phyloP scores from a whole-genome alignment of 1,140 invertebrate genomes.

The Bombus waltoni region DNA sequence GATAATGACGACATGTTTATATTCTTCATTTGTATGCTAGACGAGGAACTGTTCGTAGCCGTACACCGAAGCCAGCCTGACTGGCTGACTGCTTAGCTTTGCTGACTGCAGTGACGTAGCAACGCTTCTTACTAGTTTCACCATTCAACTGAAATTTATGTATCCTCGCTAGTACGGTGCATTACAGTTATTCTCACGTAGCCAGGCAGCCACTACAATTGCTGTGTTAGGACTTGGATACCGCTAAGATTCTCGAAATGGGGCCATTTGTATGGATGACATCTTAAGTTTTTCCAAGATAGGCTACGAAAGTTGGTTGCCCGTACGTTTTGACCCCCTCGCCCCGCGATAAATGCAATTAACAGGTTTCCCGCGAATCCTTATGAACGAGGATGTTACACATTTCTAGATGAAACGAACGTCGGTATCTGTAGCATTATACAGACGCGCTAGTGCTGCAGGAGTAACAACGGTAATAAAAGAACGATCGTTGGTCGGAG shows the following conservation, averaged over 20 bases:
- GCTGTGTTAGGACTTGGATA: slow-evolving; percentile 51
- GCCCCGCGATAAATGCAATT: neutral
- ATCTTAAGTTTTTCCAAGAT: slow-evolving; percentile 31
- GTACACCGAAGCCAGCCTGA: slow-evolving; percentile 58
- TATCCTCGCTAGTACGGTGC: slow-evolving; percentile 55
- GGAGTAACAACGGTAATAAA: neutral
- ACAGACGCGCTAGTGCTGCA: neutral
- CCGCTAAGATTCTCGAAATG: slow-evolving; percentile 59
- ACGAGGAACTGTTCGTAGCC: slow-evolving; percentile 68
- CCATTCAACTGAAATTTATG: slow-evolving; percentile 65
- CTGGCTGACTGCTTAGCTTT: slow-evolving; percentile 54
- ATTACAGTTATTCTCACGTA: slow-evolving; percentile 67
- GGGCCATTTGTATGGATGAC: slow-evolving; percentile 50
- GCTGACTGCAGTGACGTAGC: slow-evolving; percentile 65
- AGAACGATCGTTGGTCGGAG: neutral
- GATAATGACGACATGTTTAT: slow-evolving; percentile 81
- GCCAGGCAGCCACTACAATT: slow-evolving; percentile 30
- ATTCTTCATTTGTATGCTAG: slow-evolving; percentile 80
- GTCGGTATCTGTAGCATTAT: neutral
- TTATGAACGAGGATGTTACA: neutral
- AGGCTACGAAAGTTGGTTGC: slow-evolving; percentile 1
- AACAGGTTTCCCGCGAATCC: neutral
- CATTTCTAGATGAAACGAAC: neutral
- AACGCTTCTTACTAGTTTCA: slow-evolving; percentile 30
- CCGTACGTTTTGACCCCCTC: neutral